Evolutionary conservation across 37 sponge, comb jelly and placozoan species (phyloP), one percentile per base, ranked within the genome.

Genomic region (Spongia lamella): DNA sequence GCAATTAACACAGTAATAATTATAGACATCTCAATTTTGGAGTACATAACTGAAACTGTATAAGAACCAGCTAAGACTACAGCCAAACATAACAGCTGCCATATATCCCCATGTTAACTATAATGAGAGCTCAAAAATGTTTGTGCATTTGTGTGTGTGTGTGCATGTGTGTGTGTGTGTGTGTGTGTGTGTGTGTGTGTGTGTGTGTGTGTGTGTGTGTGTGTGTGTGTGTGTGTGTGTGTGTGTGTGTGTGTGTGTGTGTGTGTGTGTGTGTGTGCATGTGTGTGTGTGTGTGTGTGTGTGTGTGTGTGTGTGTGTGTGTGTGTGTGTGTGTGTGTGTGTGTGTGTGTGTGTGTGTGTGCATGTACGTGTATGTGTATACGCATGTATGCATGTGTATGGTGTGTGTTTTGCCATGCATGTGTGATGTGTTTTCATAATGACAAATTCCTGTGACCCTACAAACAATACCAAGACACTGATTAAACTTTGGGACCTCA

Each of bases 181-280:
- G 63, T 73, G 47, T 68, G 71, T 21, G 37, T 49, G 71, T 54
- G n/a, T 54, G 24, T 50, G 27, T 36, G 22, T 64, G 67, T 77
- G 33, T 9, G 53, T 38, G 55, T 67, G 64, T 77, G 66, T 77
- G 65, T 50, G 53, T 50, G 72, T 70, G 72, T 70, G 72, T 70
- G 72, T 70, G 72, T 70, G 72, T 50, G 53, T 70, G 72, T 70
- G 72, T 70, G 72, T 70, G 72, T 70, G 72, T 70, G 72, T 70
- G 72, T 73, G 60, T 73, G 60, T 73, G 75, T 73, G 60, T 58
- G 59, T 56, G 75, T 73, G 60, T 73, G 60, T 58, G 75, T 73
- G 60, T 73, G 60, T 73, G 75, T 73, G 60, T 58, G 79, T 26
- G 66, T 77, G 66, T 51, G 54, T 55, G 78, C 54, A 57, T 64